phyloP scores from a whole-genome alignment of 2,113 vertebrate genomes.

The Sinocyclocheilus anshuiensis region DNA sequence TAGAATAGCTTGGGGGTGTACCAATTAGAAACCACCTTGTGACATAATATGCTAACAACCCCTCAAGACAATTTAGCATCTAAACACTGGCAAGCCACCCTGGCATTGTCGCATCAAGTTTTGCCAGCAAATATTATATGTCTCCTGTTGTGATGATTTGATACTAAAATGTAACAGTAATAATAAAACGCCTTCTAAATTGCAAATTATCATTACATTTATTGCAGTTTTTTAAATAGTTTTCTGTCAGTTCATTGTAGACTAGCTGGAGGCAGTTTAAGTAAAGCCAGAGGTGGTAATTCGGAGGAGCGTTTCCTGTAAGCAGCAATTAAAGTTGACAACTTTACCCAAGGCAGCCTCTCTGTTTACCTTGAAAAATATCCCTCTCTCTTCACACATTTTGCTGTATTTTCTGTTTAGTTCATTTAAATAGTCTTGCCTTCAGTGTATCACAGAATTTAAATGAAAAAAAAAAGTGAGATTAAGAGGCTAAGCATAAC shows the following conservation, averaged over 20 bases:
- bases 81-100: not conserved
- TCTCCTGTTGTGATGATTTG: not conserved
- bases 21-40: not conserved
- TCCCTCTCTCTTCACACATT: not conserved
- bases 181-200: conserved; percentile 9
- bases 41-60: not conserved
- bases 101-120: not conserved
- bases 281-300: conserved; percentile 59
- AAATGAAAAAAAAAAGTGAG: not conserved
- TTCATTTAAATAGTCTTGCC: not conserved
- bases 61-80: not conserved
- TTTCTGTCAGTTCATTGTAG: conserved; percentile 46
- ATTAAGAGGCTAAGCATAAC: not conserved
- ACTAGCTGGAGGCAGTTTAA: conserved; percentile 49
- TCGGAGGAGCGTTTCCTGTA: conserved; percentile 69
- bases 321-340: conserved; percentile 53
- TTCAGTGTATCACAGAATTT: not conserved
- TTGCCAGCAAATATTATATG: not conserved
- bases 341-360: conserved; percentile 17
- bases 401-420: not conserved
- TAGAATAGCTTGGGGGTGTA: not conserved
- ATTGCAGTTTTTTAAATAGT: conserved; percentile 17
- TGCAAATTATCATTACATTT: conserved; percentile 11
- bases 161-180: not conserved
- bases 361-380: conserved; percentile 19